Conservation (phyloP, 2,113 vertebrate species). For the Dipodomys spectabilis region DNA sequence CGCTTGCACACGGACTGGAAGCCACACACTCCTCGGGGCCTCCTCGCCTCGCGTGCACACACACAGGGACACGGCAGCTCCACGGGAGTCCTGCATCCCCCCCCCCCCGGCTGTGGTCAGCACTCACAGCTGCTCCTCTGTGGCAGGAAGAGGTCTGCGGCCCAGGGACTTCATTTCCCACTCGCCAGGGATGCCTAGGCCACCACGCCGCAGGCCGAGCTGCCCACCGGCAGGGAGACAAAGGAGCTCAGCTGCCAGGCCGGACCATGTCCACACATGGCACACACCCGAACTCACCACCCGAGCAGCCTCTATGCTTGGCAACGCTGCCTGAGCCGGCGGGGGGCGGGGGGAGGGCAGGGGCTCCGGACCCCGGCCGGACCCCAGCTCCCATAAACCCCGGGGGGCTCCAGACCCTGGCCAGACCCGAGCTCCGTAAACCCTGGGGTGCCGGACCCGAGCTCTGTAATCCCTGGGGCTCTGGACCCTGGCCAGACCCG, state of each 20-base stretch:
- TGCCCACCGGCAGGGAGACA: background rate
- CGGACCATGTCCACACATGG: background rate
- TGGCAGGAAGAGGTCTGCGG: slow-evolving; percentile 59
- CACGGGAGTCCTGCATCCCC: slow-evolving; percentile 83
- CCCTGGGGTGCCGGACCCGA: no score
- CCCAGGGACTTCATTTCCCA: slow-evolving; percentile 66
- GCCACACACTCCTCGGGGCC: no score
- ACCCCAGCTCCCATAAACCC: background rate
- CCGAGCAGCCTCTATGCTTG: no score
- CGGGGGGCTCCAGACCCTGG: no score
- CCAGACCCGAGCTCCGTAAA: no score
- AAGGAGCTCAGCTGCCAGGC: background rate
- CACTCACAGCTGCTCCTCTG: slow-evolving; percentile 92
- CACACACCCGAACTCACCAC: background rate
- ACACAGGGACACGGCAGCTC: slow-evolving; percentile 60
- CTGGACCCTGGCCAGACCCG: no score
- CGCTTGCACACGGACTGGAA: no score
- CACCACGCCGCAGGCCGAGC: slow-evolving; percentile 55
- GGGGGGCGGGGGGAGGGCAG: no score
- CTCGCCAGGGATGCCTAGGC: slow-evolving; percentile 16
- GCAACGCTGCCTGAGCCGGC: no score
- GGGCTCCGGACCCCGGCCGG: background rate
- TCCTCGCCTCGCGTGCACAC: no score
- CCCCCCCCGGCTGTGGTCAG: slow-evolving; percentile 86
- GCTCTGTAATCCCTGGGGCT: no score